Percentiles rank a stretch among this genome's conserved stretches.
phyloP scores from a whole-genome alignment of 1,140 invertebrate genomes.

The Spodoptera litura region DNA sequence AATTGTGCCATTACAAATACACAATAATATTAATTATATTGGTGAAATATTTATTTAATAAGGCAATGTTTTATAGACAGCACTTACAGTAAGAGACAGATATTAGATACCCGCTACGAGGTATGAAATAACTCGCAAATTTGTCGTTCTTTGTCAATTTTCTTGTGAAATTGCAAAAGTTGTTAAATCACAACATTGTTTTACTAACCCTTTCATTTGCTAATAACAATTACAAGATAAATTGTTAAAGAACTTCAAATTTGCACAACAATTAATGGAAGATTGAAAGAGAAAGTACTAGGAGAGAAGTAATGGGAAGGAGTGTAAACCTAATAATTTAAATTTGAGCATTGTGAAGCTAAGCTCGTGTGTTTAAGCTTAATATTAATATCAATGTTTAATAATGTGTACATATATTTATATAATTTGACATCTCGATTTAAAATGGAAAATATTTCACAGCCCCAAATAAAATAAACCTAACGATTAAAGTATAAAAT shows the following conservation, averaged over 20 bases:
- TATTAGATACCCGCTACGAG: conserved; percentile 44
- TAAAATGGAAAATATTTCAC: conserved; percentile 51
- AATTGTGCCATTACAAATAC: conserved; percentile 60
- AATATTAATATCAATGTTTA: conserved; percentile 58
- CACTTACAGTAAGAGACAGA: conserved; percentile 55
- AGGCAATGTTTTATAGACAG: conserved; percentile 64
- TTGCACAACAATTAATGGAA: conserved; percentile 27
- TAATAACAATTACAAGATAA: background rate
- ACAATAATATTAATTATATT: conserved; percentile 50
- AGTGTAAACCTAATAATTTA: conserved; percentile 52
- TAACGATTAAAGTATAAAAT: conserved; percentile 12
- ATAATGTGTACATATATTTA: conserved; percentile 53
- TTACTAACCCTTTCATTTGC: conserved; percentile 12
- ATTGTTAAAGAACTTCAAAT: conserved; percentile 40
- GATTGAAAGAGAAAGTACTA: conserved; percentile 49
- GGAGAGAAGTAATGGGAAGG: conserved; percentile 52
- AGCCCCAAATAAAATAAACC: conserved; percentile 55
- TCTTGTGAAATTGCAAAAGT: conserved; percentile 11
- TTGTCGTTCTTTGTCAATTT: conserved; percentile 28
- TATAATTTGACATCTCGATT: conserved; percentile 53
- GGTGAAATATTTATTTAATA: conserved; percentile 59
- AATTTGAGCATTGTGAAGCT: conserved; percentile 66
- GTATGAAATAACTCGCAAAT: conserved; percentile 18
- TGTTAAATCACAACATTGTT: background rate
- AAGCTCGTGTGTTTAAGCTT: conserved; percentile 65